Conservation (phyloP, 2,797 vertebrate genomes). For the Scolopax bukidnonensis region DNA sequence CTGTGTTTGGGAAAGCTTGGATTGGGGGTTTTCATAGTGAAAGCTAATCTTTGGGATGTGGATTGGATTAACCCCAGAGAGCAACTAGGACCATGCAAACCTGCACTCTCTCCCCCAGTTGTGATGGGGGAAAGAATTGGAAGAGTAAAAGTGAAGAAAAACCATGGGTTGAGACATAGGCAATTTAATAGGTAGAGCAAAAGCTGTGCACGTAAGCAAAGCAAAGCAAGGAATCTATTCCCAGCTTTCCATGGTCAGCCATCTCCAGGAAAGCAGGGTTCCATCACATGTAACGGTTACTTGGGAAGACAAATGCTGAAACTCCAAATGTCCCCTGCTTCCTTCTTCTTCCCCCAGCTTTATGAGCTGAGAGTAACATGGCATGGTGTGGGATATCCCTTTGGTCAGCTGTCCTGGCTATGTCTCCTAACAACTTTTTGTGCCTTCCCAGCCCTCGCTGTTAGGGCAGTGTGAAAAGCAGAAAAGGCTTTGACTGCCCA, state of each 20-base stretch:
- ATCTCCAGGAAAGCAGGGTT: neutral
- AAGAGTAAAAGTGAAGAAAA: neutral
- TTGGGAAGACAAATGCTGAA: neutral
- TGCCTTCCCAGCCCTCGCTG: neutral
- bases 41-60: neutral
- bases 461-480: neutral
- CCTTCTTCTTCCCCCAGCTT: neutral
- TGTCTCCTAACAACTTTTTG: neutral
- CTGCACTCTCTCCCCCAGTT: neutral
- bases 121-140: neutral
- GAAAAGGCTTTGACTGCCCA: neutral
- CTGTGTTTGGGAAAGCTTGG: no score
- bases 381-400: neutral
- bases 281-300: neutral
- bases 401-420: neutral
- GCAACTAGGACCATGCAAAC: neutral
- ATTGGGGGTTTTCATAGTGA: accelerated
- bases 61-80: neutral
- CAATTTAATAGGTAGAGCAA: neutral
- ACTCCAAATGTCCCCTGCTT: neutral
- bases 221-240: neutral
- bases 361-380: neutral
- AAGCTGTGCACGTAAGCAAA: neutral
- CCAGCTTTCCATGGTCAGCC: neutral
- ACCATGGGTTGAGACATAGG: neutral